These are phyloP conservation scores for Caenorhabditis japonica DNA, from an alignment of 2,888 invertebrate genomes.

Conservation along the genomic window DNA sequence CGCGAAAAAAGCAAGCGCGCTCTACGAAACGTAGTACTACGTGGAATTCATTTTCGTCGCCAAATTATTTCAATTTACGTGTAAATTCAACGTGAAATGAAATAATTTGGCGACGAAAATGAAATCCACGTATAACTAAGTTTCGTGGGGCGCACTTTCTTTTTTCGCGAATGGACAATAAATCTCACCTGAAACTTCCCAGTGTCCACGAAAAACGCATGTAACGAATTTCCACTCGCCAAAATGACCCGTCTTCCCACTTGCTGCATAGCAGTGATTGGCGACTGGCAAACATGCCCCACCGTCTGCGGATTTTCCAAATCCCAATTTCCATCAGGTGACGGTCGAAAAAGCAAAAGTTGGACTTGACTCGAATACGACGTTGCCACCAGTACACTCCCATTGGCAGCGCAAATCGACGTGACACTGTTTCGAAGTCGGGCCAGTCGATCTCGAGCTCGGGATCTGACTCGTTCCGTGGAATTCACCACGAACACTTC, in stretches of 20 bases:
- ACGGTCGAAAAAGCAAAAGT: conserved; percentile 43
- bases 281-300: conserved; percentile 48
- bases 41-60: no score
- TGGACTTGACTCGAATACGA: conserved; percentile 39
- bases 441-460: conserved; percentile 65
- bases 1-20: no score
- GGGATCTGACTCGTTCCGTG: conserved; percentile 64
- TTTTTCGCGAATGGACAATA: no score
- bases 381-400: conserved; percentile 56
- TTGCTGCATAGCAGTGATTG: conserved; percentile 49
- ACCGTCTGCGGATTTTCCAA: conserved; percentile 62
- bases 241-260: conserved; percentile 56
- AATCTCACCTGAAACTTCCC: conserved; percentile 35
- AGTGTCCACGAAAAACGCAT: conserved; percentile 42
- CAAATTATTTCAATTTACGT: no score
- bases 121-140: no score
- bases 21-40: no score
- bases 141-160: no score
- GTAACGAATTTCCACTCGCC: conserved; percentile 52
- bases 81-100: no score
- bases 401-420: conserved; percentile 59
- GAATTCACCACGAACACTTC: conserved; percentile 72
- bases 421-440: conserved; percentile 57
- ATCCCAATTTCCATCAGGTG: conserved; percentile 67
- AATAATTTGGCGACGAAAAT: no score